Evolutionary conservation across 2,113 vertebrate genomes (phyloP).

Genomic region (Theristicus caerulescens): DNA sequence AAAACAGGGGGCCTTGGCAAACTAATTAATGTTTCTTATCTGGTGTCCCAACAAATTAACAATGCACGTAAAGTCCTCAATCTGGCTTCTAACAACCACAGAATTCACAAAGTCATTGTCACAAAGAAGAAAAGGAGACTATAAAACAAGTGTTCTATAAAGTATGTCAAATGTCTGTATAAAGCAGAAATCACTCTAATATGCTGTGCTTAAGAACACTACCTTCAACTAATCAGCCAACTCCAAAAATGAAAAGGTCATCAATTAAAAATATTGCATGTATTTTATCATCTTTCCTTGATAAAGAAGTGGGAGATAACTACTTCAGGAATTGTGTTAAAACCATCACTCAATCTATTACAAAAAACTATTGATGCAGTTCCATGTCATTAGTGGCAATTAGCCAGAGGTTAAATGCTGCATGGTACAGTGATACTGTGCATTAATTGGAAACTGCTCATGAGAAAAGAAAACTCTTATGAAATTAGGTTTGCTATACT

Average conservation of each 20-base stretch:
- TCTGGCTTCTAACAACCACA: background rate
- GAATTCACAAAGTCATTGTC: background rate
- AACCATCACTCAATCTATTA: slow-evolving; percentile 20
- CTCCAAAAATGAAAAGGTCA: background rate
- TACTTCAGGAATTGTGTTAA: background rate
- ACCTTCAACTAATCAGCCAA: background rate
- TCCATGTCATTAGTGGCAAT: slow-evolving; percentile 34
- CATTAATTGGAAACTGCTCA: slow-evolving; percentile 27
- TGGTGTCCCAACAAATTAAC: background rate
- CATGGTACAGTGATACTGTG: background rate
- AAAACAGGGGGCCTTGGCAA: background rate
- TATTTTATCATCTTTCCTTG: background rate
- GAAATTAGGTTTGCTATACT: background rate
- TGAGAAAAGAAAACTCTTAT: background rate
- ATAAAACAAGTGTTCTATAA: background rate
- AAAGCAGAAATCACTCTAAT: background rate
- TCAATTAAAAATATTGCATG: background rate
- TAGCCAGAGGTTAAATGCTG: slow-evolving; percentile 46
- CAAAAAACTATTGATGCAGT: background rate
- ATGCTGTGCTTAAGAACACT: background rate
- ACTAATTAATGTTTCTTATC: background rate
- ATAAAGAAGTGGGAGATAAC: slow-evolving; percentile 1
- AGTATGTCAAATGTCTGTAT: background rate
- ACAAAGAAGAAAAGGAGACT: background rate
- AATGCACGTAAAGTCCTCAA: background rate